Base-by-base conservation (phyloP, 2,113 vertebrate genomes). In the Vimba vimba region DNA sequence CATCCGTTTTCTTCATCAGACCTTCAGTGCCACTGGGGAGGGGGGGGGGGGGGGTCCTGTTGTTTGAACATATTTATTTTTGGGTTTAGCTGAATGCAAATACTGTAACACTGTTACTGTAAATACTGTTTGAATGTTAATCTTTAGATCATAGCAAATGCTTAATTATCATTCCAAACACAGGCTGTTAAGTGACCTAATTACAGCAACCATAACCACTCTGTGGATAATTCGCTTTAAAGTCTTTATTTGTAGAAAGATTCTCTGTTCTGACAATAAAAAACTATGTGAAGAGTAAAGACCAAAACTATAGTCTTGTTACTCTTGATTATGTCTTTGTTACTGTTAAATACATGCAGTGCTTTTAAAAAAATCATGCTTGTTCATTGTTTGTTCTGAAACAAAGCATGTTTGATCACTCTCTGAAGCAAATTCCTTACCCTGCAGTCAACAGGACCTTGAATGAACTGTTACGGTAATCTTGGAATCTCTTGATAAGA, bases 401-500 rank as follows among this genome's bases (percentile, higher is more conserved):
- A 78, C 57, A 33, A 57, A 78, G 50, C 17, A 36, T 2, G 13
- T 78, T 78, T 36, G 75, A 78, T 57, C 75, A 27, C 50, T 36
- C 27, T 25, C 50, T 10, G 10, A 55, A 45, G 45, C 60, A 64
- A 64, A 82, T 82, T 69, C 80, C 60, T 69, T 52, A 33, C 23
- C 43, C 25, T 3, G 66, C 80, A 69, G 23, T 71, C 12, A 71
- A 82, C 17, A 5, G 13, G 59, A 66, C 59, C 39, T 82, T 66
- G 59, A 66, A 82, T 66, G 25, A 30, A 83, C 71, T 83, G 36
- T 71, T 74, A 55, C 8, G 25, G 50, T 57, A 57, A 78, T 78
- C 75, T 33, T 19, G 2, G n/a, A 57, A 78, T 78, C 27, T 78
- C 75, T 57, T 78, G 75, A 78, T 78, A 78, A 78, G 75, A 78